Base-by-base conservation (phyloP, 1,140 invertebrate genomes). In the Carposina sasakii region DNA sequence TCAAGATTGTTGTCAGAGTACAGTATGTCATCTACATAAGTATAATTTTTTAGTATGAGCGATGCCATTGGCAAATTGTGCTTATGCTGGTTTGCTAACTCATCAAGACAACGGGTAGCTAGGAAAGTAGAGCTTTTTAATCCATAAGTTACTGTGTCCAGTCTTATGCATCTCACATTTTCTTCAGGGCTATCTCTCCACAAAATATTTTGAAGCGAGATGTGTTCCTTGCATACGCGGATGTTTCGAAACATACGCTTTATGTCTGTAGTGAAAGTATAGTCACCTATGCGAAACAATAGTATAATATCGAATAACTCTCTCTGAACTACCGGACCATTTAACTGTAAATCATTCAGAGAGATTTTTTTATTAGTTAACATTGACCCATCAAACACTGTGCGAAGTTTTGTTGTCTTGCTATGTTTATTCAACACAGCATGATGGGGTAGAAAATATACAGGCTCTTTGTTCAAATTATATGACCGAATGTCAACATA, bases 301-400 rank as follows among this genome's bases (percentile, higher is more conserved):
- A 44, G 13, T 8, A 44, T 30, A 20, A 44, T 44, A 17, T 44
- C 42, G 20, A 44, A 31, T 16, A 44, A 22, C 2, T 44, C 26
- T 20, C 26, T 17, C 17, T 44, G 42, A 12, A 44, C 16, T 17
- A 3, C 10, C 1, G 42, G 42, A 2, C 42, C 42, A 44, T 44
- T 44, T 10, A 31, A 13, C 16, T 31, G 13, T 3, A 44, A 31
- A 13, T 44, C 42, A 44, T 44, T 44, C 13, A 44, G 19, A 3
- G 42, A 44, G 10, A 44, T 13, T 20, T 33, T 33, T 31, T 31
- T 44, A 9, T 19, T 31, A 23, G 42, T 44, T 31, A 4, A 3
- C 42, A 33, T 44, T 2, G 42, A 44, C 30, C 34, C 42, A 28
- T 44, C 17, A 33, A 31, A 44, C 10, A 44, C 42, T 5, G 22